Conservation (phyloP, 2,113 vertebrate genomes). For the Sakesphorus luctuosus region DNA sequence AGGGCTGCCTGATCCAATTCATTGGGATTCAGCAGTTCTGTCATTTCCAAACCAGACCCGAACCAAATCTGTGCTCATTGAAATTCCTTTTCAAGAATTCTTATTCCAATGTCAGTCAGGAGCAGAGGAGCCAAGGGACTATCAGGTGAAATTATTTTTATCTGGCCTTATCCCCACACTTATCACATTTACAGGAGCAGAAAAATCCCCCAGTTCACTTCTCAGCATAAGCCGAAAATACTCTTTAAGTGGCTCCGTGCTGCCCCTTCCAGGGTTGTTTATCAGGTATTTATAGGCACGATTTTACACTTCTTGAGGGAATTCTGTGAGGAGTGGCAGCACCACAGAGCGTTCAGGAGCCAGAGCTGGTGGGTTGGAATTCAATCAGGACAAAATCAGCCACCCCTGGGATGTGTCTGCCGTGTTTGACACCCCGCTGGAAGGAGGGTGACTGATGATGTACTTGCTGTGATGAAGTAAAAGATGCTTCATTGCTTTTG, state of each 20-base stretch:
- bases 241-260: not conserved
- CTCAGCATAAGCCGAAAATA: not conserved
- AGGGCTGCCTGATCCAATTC: not conserved
- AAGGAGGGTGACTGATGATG: not conserved
- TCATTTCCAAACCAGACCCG: not conserved
- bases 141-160: not conserved
- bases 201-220: not conserved
- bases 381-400: not conserved
- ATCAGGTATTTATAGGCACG: not conserved
- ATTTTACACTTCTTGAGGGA: not conserved
- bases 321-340: not conserved
- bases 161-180: not conserved
- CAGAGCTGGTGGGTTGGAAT: not conserved
- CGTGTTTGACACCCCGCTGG: not conserved
- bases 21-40: not conserved
- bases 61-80: not conserved
- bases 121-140: not conserved
- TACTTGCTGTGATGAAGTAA: fast-evolving
- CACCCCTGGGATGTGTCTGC: fast-evolving
- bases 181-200: not conserved
- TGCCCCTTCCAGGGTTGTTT: not conserved
- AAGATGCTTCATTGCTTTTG: not conserved
- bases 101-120: not conserved
- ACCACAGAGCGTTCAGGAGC: not conserved
- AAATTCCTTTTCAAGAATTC: not conserved